Conservation (phyloP, 2,888 invertebrate genomes). For the Pristionchus japonicus region DNA sequence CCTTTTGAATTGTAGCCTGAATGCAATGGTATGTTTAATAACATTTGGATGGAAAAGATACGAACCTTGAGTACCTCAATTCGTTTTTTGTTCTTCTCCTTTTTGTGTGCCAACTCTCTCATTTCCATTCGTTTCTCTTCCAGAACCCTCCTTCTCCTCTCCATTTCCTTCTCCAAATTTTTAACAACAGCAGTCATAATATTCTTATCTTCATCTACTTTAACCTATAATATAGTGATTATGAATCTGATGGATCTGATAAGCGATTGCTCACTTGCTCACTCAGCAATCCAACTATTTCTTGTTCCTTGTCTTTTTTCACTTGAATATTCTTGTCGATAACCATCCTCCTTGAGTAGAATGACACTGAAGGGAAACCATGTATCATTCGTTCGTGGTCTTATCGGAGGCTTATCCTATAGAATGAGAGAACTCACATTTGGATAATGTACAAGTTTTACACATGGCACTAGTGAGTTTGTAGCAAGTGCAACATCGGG, state of each 20-base stretch:
- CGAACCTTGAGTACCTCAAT: slow-evolving; percentile 24
- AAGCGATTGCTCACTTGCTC: neutral
- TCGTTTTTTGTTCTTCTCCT: neutral
- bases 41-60: neutral
- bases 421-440: neutral
- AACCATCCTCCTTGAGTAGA: slow-evolving; percentile 9
- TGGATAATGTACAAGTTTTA: slow-evolving; percentile 27
- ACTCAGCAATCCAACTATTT: neutral
- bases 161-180: slow-evolving; percentile 5
- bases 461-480: neutral
- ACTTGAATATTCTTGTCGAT: neutral
- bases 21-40: neutral
- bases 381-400: too few species aligned
- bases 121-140: slow-evolving; percentile 15
- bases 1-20: neutral
- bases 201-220: neutral
- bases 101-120: neutral
- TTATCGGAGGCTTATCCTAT: too few species aligned
- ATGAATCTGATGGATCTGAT: neutral
- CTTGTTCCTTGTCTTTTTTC: slow-evolving; percentile 20
- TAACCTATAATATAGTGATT: neutral
- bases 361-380: slow-evolving; percentile 18
- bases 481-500: neutral
- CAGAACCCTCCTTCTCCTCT: neutral
- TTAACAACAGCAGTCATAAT: neutral